A percentile compares a stretch with the other conserved stretches of the same genome.
Evolutionary conservation across 2,797 vertebrate species (phyloP).

Genomic region (Acanthurus lineatus): DNA sequence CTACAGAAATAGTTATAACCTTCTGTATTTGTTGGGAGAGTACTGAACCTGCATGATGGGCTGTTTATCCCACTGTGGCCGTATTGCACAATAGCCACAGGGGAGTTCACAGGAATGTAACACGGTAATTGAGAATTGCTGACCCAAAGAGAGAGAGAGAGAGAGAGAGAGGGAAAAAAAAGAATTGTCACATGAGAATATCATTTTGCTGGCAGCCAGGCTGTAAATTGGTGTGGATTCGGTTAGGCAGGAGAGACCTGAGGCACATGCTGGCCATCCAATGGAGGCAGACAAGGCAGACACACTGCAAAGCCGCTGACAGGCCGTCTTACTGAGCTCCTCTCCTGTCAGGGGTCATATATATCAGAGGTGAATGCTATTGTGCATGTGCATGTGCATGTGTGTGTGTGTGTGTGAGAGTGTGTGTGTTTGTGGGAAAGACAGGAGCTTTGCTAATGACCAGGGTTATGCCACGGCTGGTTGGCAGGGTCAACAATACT

Average conservation of each 20-base stretch:
- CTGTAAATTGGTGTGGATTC: conserved; percentile 71
- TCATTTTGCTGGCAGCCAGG: conserved; percentile 53
- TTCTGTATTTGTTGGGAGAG: conserved; percentile 29
- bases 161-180: neutral
- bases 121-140: conserved; percentile 56
- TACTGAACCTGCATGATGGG: conserved; percentile 24
- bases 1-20: conserved; percentile 20
- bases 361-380: conserved; percentile 70
- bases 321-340: conserved; percentile 63
- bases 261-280: conserved; percentile 77
- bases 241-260: conserved; percentile 69
- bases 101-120: conserved; percentile 41
- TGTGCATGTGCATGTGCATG: conserved; percentile 22
- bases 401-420: neutral
- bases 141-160: conserved; percentile 38
- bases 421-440: neutral
- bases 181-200: conserved; percentile 65
- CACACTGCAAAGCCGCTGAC: conserved; percentile 70
- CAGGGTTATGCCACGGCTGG: conserved; percentile 43
- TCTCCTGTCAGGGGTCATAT: conserved; percentile 66
- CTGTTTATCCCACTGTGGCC: conserved; percentile 23
- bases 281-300: conserved; percentile 58
- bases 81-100: conserved; percentile 42
- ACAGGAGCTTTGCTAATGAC: conserved; percentile 68
- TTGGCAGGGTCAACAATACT: conserved; percentile 66